These are phyloP conservation scores for Elephantulus edwardii DNA, from an alignment of 2,113 vertebrate species.

Conservation along the genomic window DNA sequence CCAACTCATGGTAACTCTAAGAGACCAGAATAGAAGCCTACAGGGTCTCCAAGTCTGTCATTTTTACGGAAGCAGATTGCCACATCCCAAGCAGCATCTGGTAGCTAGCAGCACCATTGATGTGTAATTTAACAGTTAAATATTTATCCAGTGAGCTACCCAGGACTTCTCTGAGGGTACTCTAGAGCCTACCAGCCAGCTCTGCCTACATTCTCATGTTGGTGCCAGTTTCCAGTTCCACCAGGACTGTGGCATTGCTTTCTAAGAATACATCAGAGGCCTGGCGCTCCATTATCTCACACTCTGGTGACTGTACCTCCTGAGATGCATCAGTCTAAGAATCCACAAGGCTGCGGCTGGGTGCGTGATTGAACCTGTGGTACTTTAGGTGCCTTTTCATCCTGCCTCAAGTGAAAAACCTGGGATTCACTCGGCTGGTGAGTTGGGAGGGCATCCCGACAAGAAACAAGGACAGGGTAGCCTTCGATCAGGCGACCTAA, in stretches of 20 bases:
- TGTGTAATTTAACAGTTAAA: background rate
- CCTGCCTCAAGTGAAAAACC: background rate
- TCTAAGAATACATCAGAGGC: background rate
- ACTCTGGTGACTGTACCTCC: background rate
- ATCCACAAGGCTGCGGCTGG: background rate
- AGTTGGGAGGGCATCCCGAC: background rate
- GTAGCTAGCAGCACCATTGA: background rate
- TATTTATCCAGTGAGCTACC: background rate
- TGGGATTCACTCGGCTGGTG: background rate
- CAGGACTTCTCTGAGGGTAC: background rate
- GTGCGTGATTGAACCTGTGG: background rate
- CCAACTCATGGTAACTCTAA: background rate
- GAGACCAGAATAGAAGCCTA: background rate
- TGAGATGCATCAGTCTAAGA: background rate
- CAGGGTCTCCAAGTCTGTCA: background rate
- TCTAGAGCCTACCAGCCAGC: background rate
- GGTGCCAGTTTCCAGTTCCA: too few relatives aligned
- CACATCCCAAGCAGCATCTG: background rate
- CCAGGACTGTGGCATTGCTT: background rate
- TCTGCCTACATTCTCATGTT: background rate
- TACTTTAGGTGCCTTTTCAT: background rate
- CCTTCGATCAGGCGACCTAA: background rate
- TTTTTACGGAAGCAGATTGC: too few relatives aligned
- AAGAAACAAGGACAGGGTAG: background rate
- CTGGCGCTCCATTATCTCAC: accelerated